phyloP scores from a whole-genome alignment of 2,797 vertebrate genomes.

The Hirundo rustica region DNA sequence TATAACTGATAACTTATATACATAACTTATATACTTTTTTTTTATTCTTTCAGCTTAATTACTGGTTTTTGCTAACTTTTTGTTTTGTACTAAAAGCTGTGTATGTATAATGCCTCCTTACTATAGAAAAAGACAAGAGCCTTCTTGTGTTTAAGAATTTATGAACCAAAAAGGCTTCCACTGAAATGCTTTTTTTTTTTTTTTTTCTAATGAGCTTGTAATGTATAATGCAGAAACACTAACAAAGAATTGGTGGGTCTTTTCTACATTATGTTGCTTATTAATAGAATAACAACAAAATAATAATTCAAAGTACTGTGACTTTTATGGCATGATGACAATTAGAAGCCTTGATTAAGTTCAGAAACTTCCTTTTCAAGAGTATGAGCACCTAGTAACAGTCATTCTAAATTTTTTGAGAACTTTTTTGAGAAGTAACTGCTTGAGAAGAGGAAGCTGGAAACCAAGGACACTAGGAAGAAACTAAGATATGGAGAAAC shows the following conservation, averaged over 20 bases:
- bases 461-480: not conserved
- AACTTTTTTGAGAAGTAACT: not conserved
- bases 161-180: not conserved
- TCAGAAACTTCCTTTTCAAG: not conserved
- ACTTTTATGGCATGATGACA: not conserved
- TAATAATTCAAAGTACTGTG: not conserved
- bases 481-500: not conserved
- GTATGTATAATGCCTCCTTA: not conserved
- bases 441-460: not conserved
- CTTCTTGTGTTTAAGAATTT: not conserved
- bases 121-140: not conserved
- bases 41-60: not conserved
- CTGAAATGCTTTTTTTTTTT: not conserved
- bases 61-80: not conserved
- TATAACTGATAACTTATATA: not conserved
- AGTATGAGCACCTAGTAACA: not conserved
- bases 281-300: not conserved
- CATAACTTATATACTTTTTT: too few relatives aligned
- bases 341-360: not conserved
- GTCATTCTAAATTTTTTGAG: not conserved
- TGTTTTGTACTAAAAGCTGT: not conserved
- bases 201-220: not conserved
- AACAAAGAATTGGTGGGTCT: not conserved
- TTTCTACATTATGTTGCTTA: not conserved
- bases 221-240: not conserved